Base-by-base conservation (phyloP, 2,888 invertebrate species). In the Antheraea assamensis region DNA sequence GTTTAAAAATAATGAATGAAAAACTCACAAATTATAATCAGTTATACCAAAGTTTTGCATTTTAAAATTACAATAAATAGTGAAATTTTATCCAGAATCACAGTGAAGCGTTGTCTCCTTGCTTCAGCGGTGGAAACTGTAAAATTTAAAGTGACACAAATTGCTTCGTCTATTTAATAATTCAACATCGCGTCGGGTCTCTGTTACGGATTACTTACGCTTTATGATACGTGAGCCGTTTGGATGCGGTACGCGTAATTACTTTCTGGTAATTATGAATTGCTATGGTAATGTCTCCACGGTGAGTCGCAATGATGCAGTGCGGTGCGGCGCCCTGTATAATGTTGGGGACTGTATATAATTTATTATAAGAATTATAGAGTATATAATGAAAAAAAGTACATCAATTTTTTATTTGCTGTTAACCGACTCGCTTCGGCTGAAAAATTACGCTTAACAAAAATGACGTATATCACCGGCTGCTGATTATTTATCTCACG, bases 101-200 rank as follows among this genome's bases (percentile, higher is more conserved):
- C 81, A 21, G 78, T 82, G 81, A 75, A 58, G 27, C 73, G 72
- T 79, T 70, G 83, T 42, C 79, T 72, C 80, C 81, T 79, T 79
- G 80, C 76, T 71, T 42, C 55, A 77, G 78, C 75, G 76, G 73
- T 80, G 84, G 86, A 85, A 83, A 83, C 85, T 80, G 83, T 85
- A 86, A 85, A 85, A 85, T 81, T 83, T 85, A 84, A 86, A 84
- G 85, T 85, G 87, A 83, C 86, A 80, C 86, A 85, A 86, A 87
- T 87, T 85, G 85, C 87, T 82, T 81, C 81, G 84, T 82, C 84
- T 87, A 83, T 87, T 87, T 86, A 83, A 85, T 87, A 84, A 87
- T 85, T 83, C 80, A 84, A 80, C 80, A 79, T 77, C 81, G 77
- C 78, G 35, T 74, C 52, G 80, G 79, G 80, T 76, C 75, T 80